Base-by-base conservation (phyloP, 2,113 vertebrate species). In the Anarhynchus alexandrinus region DNA sequence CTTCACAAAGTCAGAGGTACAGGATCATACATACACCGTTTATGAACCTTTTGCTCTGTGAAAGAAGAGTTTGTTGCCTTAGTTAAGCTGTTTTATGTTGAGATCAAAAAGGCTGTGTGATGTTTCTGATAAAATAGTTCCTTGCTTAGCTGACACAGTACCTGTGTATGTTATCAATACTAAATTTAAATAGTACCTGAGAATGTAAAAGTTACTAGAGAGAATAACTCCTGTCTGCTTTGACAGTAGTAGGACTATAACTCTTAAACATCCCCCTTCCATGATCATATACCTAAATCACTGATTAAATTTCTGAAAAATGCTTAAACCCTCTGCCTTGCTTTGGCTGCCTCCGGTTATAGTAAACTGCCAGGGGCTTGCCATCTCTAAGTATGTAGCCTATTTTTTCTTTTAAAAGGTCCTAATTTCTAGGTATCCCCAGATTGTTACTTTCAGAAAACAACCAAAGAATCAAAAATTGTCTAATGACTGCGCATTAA, bases 1-100 rank as follows among this genome's bases (percentile, higher is more conserved):
- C 69, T 15, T 67, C 76, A 34, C 67, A 59, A 87, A 83, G 11
- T 77, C 71, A 54, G 72, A 97, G 96, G 97, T 97, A 96, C 8
- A 34, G 21, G 21, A 34, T 51, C 40, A 32, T 19, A 18, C 0
- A 0, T 6, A 3, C 9, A 29, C 6, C 10, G 2, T 21, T 69
- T 51, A 30, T n/a, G 18, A 83, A 30, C 9, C 0, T 38, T 45
- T 70, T 81, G 2, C 23, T 43, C 2, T 54, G 11, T 30, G 52
- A 32, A 19, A 70, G 12, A 64, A 40, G n/a, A 42, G 21, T 32
- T 64, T 0, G 3, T 45, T 78, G 20, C 7, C 25, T 76, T 81
- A 23, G 11, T 40, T 69, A 57, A 66, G 5, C 8, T 29, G 7
- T 7, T 81, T 51, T 20, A 69, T 51, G 3, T 42, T 78, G 34